Evolutionary conservation across 2,113 vertebrate genomes (phyloP), one percentile per base, ranked within the genome.

Genomic region (Megaleporinus macrocephalus): DNA sequence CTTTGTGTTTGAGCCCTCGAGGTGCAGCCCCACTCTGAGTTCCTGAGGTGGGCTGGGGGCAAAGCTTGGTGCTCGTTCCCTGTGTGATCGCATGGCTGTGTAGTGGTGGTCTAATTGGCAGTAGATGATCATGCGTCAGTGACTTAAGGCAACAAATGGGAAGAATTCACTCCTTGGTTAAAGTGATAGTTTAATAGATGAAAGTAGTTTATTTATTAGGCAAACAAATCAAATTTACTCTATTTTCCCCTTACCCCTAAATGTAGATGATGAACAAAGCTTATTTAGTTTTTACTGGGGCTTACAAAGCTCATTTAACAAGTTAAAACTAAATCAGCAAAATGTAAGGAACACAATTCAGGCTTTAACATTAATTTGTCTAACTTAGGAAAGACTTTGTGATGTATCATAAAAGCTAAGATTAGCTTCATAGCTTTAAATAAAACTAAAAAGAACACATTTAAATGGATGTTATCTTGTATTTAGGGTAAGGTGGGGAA

Each of bases 1-100:
- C 88, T 94, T 76, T 93, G 83, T 92, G 90, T 92, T 83, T 90
- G 86, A 90, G 59, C 73, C 65, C 49, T 49, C 24, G 44, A 69
- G 41, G 81, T 49, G 80, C 22, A 55, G 24, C 69, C 77, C 62
- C 73, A 15, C 73, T 10, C 33, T 29, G 16, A 33, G 55, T 36
- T 61, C 41, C 22, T 47, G 61, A 63, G 69, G 70, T 79, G 61
- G 83, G 30, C 62, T 29, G 68, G 78, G 86, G 65, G 30, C 73
- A 68, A 72, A 62, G 82, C 82, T 85, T 80, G 80, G 76, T 73
- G 84, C 77, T 89, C 78, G 9, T 30, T 73, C 55, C 81, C 73
- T 68, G 79, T 81, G 80, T 79, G 83, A 61, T 61, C 85, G 86
- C 88, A 88, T 86, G 88, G 76, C 79, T 44, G 62, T 74, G 65